These are phyloP conservation scores for Nycteola revayana DNA, from an alignment of 2,888 invertebrate genomes.

Conservation along the genomic window DNA sequence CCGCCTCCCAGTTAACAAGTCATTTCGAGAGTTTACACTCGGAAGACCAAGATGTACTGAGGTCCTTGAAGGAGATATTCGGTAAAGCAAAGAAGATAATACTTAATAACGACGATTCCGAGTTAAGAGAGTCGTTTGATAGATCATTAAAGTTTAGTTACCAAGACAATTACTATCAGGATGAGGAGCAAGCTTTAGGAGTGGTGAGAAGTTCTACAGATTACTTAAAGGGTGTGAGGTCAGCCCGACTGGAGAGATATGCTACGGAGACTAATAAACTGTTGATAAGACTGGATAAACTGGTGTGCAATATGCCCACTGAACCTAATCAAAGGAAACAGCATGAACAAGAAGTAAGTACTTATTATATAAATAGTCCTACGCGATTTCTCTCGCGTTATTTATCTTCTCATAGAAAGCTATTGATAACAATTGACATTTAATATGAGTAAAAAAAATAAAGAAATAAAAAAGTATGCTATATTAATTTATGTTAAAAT, in stretches of 20 bases:
- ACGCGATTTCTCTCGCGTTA: too few relatives aligned
- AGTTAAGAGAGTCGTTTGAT: slow-evolving; percentile 82
- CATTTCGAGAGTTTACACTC: slow-evolving; percentile 96
- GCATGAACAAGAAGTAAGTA: slow-evolving; percentile 84
- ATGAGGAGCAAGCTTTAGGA: slow-evolving; percentile 84
- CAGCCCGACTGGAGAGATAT: slow-evolving; percentile 88
- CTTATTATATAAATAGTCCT: too few relatives aligned
- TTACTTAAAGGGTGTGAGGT: slow-evolving; percentile 87
- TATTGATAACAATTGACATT: too few relatives aligned
- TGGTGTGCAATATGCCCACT: slow-evolving; percentile 90
- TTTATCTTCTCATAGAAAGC: too few relatives aligned
- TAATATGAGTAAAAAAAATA: too few relatives aligned
- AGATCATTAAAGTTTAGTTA: slow-evolving; percentile 70
- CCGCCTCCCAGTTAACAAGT: slow-evolving; percentile 89
- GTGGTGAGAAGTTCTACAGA: slow-evolving; percentile 85
- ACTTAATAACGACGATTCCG: slow-evolving; percentile 74
- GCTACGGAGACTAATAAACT: slow-evolving; percentile 98
- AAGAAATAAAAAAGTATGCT: too few relatives aligned
- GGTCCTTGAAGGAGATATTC: slow-evolving; percentile 90
- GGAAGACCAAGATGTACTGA: slow-evolving; percentile 92
- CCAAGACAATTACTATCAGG: slow-evolving; percentile 55
- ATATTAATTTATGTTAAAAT: too few relatives aligned
- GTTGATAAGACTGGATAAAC: slow-evolving; percentile 94
- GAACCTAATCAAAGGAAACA: slow-evolving; percentile 88
- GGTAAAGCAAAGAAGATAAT: slow-evolving; percentile 92